Evolutionary conservation across 2,888 invertebrate genomes (phyloP).

Genomic region (Petrophora chlorosata): DNA sequence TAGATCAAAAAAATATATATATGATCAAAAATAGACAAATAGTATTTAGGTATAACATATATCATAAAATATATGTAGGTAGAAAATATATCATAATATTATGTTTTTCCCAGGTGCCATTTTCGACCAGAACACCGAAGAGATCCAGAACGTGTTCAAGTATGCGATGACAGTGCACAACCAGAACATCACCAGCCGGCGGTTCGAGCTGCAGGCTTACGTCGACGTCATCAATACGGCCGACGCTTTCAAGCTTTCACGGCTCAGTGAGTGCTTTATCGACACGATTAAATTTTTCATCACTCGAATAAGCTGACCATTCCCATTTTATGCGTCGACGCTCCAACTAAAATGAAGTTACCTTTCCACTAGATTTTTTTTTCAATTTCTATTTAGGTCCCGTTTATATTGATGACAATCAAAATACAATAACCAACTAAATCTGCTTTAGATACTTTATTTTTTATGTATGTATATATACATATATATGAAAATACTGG

Average conservation of each 20-base stretch:
- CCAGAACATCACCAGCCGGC: slow-evolving; percentile 89
- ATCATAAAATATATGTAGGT: too few relatives aligned
- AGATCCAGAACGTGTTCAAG: slow-evolving; percentile 96
- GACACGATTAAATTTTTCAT: slow-evolving; percentile 1
- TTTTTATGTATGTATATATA: background rate
- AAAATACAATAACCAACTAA: background rate
- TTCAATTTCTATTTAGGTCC: too few relatives aligned
- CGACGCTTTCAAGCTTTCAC: slow-evolving; percentile 95
- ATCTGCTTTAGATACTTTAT: background rate
- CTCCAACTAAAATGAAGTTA: slow-evolving; percentile 1
- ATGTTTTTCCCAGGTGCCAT: slow-evolving; percentile 88
- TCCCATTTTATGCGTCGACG: background rate
- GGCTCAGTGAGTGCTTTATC: slow-evolving; percentile 89
- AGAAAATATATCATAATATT: too few relatives aligned
- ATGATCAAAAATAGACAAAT: too few relatives aligned
- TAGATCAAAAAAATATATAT: too few relatives aligned
- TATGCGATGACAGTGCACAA: slow-evolving; percentile 94
- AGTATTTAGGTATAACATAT: too few relatives aligned
- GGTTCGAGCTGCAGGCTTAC: slow-evolving; percentile 93
- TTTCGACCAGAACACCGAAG: slow-evolving; percentile 95
- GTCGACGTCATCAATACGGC: slow-evolving; percentile 96
- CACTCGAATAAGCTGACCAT: background rate
- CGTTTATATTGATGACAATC: background rate
- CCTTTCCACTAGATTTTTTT: background rate
- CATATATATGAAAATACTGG: too few relatives aligned